Evolutionary conservation across 2,797 vertebrate species (phyloP).

Genomic region (Adelosebastes latens): DNA sequence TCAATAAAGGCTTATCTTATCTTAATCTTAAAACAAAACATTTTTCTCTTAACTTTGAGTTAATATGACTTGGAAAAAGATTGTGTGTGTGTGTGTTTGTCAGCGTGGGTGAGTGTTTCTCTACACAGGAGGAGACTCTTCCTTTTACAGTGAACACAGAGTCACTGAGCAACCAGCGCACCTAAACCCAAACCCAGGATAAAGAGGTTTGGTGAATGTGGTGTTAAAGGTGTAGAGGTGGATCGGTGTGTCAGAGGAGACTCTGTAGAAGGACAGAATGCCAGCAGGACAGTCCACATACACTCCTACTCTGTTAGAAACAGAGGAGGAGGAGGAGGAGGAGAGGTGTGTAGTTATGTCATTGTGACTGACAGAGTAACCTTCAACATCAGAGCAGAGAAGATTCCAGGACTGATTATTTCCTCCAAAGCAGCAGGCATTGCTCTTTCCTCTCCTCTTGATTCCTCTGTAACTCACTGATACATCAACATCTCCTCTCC

Average conservation of each 20-base stretch:
- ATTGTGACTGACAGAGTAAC: neutral
- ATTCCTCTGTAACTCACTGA: constrained; percentile 17
- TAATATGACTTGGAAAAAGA: neutral
- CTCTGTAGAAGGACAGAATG: constrained; percentile 32
- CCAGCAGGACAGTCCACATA: constrained; percentile 32
- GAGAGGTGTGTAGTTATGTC: neutral
- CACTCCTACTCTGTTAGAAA: constrained; percentile 2
- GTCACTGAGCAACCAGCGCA: neutral
- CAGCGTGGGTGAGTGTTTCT: neutral
- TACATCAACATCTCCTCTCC: neutral
- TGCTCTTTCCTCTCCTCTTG: neutral
- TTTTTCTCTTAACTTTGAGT: neutral
- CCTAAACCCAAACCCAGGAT: constrained; percentile 18
- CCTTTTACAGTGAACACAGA: constrained; percentile 3
- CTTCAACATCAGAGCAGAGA: neutral
- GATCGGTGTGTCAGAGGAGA: neutral
- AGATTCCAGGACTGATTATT: neutral
- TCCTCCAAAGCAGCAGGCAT: neutral
- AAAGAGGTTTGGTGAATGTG: constrained; percentile 34
- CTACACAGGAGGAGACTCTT: neutral
- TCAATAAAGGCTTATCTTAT: neutral
- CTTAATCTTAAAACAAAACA: neutral
- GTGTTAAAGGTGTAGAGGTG: constrained; percentile 35
- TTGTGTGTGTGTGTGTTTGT: neutral
- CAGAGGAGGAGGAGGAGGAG: neutral